phyloP scores from a whole-genome alignment of 2,797 vertebrate species.

The Chelon labrosus region DNA sequence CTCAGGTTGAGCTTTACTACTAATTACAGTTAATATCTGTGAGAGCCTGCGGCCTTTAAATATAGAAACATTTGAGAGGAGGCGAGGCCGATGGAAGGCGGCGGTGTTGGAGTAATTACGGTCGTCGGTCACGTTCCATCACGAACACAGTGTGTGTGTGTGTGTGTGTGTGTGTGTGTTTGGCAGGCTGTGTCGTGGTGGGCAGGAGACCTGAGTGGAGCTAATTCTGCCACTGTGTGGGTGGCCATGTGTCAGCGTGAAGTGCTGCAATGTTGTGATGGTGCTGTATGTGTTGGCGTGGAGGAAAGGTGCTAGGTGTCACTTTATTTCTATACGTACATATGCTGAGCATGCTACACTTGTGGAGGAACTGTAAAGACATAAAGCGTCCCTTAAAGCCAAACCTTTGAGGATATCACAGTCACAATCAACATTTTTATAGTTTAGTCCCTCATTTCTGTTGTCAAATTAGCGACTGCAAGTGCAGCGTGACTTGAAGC shows the following conservation, averaged over 20 bases:
- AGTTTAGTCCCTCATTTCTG: too few relatives aligned
- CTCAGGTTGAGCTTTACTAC: constrained; percentile 17
- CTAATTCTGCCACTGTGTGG: constrained; percentile 76
- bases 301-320: constrained; percentile 28
- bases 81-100: constrained; percentile 28
- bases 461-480: too few relatives aligned
- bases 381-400: too few relatives aligned
- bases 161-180: constrained; percentile 28
- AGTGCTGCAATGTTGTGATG: constrained; percentile 56
- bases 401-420: too few relatives aligned
- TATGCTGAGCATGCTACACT: neutral
- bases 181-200: constrained; percentile 55
- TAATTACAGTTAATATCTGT: constrained; percentile 44
- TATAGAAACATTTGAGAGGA: constrained; percentile 41
- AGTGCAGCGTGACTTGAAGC: too few relatives aligned
- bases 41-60: constrained; percentile 42
- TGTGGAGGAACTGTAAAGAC: neutral
- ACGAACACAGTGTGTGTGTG: neutral
- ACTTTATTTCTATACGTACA: constrained; percentile 17
- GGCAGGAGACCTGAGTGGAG: constrained; percentile 65
- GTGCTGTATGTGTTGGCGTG: constrained; percentile 34
- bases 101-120: constrained; percentile 54
- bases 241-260: constrained; percentile 70
- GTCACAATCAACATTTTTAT: too few relatives aligned
- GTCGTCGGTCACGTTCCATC: constrained; percentile 45